These are phyloP conservation scores for Drosophila rellima DNA, from an alignment of 2,888 invertebrate species.

Conservation along the genomic window DNA sequence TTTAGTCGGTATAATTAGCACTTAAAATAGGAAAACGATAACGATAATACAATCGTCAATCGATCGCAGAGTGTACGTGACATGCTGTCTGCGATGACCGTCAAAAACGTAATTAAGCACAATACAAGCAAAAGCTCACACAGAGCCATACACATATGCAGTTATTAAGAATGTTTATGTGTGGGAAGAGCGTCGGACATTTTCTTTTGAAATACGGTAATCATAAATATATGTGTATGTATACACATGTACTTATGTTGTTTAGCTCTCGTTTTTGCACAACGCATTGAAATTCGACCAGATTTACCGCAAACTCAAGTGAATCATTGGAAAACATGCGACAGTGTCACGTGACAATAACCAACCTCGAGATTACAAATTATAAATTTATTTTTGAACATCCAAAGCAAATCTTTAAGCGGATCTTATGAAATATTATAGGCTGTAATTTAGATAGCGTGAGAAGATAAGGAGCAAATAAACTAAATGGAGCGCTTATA, in stretches of 20 bases:
- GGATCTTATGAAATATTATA: slow-evolving; percentile 5
- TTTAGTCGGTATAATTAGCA: slow-evolving; percentile 25
- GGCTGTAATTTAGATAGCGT: slow-evolving; percentile 35
- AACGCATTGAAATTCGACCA: slow-evolving; percentile 18
- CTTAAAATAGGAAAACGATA: slow-evolving; percentile 33
- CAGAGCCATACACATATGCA: slow-evolving; percentile 1
- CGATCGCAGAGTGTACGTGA: slow-evolving; percentile 42
- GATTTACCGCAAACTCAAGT: slow-evolving; percentile 14
- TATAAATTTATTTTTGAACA: background rate
- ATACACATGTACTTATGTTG: background rate
- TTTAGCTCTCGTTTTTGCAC: slow-evolving; percentile 30
- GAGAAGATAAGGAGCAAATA: slow-evolving; percentile 12
- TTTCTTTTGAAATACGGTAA: slow-evolving; percentile 7
- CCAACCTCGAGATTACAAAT: background rate
- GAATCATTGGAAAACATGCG: slow-evolving; percentile 11
- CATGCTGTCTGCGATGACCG: slow-evolving; percentile 25
- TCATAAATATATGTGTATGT: slow-evolving; percentile 2
- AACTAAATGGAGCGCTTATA: slow-evolving; percentile 39
- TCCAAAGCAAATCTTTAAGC: slow-evolving; percentile 13
- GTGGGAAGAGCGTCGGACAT: background rate
- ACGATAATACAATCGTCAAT: slow-evolving; percentile 40
- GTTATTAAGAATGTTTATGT: background rate
- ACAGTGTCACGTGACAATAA: slow-evolving; percentile 32
- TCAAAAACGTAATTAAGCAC: slow-evolving; percentile 18
- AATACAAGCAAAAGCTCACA: slow-evolving; percentile 13